phyloP scores from a whole-genome alignment of 2,113 vertebrate genomes.

The Setophaga kirtlandii region DNA sequence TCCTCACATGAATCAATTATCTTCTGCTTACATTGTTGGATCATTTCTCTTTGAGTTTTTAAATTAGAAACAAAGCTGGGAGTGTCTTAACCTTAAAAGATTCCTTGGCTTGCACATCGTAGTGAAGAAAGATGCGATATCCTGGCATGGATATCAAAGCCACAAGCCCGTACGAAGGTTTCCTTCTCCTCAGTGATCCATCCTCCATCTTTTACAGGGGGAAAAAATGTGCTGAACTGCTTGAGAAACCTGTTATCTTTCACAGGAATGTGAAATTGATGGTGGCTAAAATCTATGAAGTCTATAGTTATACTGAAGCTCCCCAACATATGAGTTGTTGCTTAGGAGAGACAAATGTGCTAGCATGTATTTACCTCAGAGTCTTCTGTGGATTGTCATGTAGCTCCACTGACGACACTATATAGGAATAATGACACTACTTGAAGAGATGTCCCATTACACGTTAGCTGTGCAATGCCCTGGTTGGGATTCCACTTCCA shows the following conservation, averaged over 20 bases:
- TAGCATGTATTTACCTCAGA: background rate
- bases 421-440: background rate
- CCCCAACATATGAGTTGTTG: background rate
- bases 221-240: background rate
- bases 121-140: background rate
- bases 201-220: background rate
- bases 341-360: background rate
- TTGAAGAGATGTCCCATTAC: background rate
- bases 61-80: conserved; percentile 6
- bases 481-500: background rate
- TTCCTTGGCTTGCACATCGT: background rate
- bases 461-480: background rate
- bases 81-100: background rate
- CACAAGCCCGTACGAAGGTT: rapidly evolving
- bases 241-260: background rate
- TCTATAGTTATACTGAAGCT: background rate
- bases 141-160: background rate
- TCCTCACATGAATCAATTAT: background rate
- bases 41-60: background rate
- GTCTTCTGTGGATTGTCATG: background rate
- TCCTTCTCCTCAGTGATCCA: background rate
- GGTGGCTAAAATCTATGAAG: background rate
- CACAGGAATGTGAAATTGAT: background rate
- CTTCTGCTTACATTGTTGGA: background rate
- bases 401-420: background rate